Percentiles rank a stretch among this genome's conserved stretches.
phyloP scores from a whole-genome alignment of 2,113 vertebrate genomes.

The Salminus brasiliensis region DNA sequence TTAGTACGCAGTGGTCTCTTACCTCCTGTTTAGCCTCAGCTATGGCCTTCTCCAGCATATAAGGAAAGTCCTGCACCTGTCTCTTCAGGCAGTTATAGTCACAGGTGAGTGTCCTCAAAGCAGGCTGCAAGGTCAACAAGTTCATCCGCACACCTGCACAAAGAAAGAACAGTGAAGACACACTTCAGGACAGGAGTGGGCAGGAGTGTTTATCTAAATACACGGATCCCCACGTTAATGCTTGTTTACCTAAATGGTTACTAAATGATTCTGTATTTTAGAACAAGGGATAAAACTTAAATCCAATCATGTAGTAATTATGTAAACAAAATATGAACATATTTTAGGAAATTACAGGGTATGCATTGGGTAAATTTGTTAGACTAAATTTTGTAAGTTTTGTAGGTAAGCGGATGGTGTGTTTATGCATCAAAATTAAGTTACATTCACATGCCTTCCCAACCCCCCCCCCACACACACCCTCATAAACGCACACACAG shows the following conservation, averaged over 20 bases:
- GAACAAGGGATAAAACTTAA: too few species aligned
- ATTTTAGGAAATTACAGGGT: too few species aligned
- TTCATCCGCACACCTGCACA: conserved; percentile 88
- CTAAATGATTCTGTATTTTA: too few species aligned
- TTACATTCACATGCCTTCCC: too few species aligned
- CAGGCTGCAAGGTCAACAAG: conserved; percentile 90
- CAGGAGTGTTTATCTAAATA: neutral
- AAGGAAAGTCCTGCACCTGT: conserved; percentile 92
- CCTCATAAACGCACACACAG: neutral
- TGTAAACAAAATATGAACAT: too few species aligned
- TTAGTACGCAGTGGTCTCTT: conserved; percentile 33
- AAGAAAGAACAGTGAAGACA: conserved; percentile 3
- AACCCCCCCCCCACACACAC: too few species aligned
- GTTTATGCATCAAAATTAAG: too few species aligned
- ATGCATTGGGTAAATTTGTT: too few species aligned
- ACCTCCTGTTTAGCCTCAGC: conserved; percentile 86
- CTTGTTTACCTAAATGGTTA: neutral
- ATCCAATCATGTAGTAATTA: too few species aligned
- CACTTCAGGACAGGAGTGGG: too few species aligned
- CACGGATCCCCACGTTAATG: neutral
- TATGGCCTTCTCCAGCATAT: conserved; percentile 89
- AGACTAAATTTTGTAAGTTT: too few species aligned
- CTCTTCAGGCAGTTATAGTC: conserved; percentile 95
- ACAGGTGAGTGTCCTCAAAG: conserved; percentile 87
- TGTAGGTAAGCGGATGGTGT: too few species aligned